Base-by-base conservation (phyloP, 2,888 invertebrate species). In the Tachina lurida region DNA sequence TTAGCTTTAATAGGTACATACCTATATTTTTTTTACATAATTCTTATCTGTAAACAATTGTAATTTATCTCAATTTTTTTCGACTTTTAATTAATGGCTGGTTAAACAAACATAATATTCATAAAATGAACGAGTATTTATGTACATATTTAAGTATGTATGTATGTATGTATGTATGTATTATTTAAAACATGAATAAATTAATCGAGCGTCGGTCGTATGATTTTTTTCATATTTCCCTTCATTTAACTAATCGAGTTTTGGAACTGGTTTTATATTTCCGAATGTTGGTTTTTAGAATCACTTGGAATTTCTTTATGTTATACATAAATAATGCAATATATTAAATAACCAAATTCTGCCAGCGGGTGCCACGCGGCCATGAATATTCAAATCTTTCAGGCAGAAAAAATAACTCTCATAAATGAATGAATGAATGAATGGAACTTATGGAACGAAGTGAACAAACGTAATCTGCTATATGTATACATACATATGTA, bases 331-430 rank as follows among this genome's bases (percentile, higher is more conserved):
- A 31, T 31, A 31, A 31, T 31, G 31, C 31, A 62, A 75, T 70
- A 62, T 54, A 56, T 81, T 62, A 62, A 81, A 81, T 56, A 74
- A 49, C 5, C 31, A 39, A 45, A 52, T 31, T 78, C 54, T 54
- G 74, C 43, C 17, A 62, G n/a, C 13, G 52, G 43, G 8, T 17
- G 43, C 49, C 31, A 45, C 10, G 67, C 74, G 43, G 77, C 74
- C 70, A 52, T 78, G 52, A 58, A 81, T 49, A 85, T 85, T 81
- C 54, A 78, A 77, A 78, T 81, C 77, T 58, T 85, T 81, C 62
- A 81, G 45, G 60, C 76, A 76, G 60, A 70, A 70, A 71, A 54
- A 58, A 47, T 19, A 45, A 9, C 31, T 60, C 76, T 80, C 52
- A 80, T 31, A 31, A 31, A 31, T 78, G 83, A 78, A 84, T 81